Evolutionary conservation across 1,140 invertebrate genomes (phyloP).

Genomic region (Neodiprion pinetum): DNA sequence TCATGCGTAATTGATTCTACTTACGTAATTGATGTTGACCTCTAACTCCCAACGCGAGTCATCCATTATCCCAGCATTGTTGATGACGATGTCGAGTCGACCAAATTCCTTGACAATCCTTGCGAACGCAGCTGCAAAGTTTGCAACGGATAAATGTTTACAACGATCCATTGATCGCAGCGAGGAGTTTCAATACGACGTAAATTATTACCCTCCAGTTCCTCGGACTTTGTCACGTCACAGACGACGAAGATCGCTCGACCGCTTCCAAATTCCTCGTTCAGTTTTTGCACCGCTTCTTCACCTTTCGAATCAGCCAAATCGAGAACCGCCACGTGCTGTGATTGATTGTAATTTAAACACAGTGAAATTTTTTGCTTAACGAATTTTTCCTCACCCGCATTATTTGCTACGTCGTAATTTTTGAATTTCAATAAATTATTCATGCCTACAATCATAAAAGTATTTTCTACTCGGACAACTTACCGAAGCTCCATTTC

Average conservation of each 20-base stretch:
- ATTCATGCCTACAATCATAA: too few relatives aligned
- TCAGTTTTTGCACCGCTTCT: slow-evolving; percentile 21
- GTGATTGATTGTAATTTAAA: too few relatives aligned
- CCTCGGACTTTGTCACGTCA: slow-evolving; percentile 32
- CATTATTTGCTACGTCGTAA: too few relatives aligned
- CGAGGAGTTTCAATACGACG: too few relatives aligned
- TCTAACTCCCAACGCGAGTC: slow-evolving; percentile 57
- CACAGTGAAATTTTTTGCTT: too few relatives aligned
- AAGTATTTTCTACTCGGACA: not conserved
- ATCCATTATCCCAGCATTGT: slow-evolving; percentile 67
- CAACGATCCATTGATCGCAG: too few relatives aligned
- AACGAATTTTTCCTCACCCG: too few relatives aligned
- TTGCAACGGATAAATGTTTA: too few relatives aligned
- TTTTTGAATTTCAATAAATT: too few relatives aligned
- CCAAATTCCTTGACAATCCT: slow-evolving; percentile 53
- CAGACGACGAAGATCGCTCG: slow-evolving; percentile 29
- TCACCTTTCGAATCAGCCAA: slow-evolving; percentile 23
- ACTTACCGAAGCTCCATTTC: slow-evolving; percentile 47
- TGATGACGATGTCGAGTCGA: slow-evolving; percentile 67
- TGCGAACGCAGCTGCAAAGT: slow-evolving; percentile 41
- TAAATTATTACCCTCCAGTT: slow-evolving; percentile 26
- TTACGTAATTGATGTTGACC: slow-evolving; percentile 61
- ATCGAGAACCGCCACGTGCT: slow-evolving; percentile 33
- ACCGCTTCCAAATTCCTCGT: slow-evolving; percentile 33
- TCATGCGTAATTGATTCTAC: slow-evolving; percentile 6